Percentiles rank a stretch among this genome's conserved stretches.
Conservation (phyloP, 2,113 vertebrate genomes). For the Leptodactylus fuscus region DNA sequence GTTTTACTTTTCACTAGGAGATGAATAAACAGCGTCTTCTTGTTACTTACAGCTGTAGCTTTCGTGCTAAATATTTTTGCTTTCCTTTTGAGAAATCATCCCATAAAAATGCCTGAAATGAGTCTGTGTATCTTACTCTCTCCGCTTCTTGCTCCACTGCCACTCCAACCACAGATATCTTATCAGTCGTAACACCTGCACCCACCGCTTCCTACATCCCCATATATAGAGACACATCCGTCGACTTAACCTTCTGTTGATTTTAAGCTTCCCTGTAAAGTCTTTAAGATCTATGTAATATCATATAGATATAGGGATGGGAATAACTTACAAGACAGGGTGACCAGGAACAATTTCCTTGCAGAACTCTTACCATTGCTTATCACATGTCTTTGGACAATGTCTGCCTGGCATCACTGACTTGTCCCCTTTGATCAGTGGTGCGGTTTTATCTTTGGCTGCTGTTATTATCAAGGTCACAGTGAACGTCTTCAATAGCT, state of each 20-base stretch:
- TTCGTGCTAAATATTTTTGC: not conserved
- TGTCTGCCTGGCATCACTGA: not conserved
- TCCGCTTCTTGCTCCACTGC: slow-evolving; percentile 14
- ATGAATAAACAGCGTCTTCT: no score
- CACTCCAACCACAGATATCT: not conserved
- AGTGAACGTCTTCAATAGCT: not conserved
- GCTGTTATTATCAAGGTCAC: not conserved
- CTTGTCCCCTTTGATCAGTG: not conserved
- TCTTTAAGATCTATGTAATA: not conserved
- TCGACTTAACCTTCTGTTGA: not conserved
- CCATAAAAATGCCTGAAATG: slow-evolving; percentile 20
- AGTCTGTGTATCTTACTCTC: slow-evolving; percentile 3
- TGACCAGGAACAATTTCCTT: not conserved
- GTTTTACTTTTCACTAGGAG: no score
- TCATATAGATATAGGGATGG: not conserved
- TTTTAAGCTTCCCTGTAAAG: not conserved
- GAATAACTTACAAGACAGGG: not conserved
- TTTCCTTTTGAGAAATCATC: not conserved
- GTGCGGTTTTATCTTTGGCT: not conserved
- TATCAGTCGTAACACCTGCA: slow-evolving; percentile 1
- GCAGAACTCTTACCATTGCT: not conserved
- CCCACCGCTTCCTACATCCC: not conserved
- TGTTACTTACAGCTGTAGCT: not conserved
- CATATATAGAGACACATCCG: slow-evolving; percentile 15
- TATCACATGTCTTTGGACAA: not conserved